Base-by-base conservation (phyloP, 2,113 vertebrate species). In the Grallaria varia region DNA sequence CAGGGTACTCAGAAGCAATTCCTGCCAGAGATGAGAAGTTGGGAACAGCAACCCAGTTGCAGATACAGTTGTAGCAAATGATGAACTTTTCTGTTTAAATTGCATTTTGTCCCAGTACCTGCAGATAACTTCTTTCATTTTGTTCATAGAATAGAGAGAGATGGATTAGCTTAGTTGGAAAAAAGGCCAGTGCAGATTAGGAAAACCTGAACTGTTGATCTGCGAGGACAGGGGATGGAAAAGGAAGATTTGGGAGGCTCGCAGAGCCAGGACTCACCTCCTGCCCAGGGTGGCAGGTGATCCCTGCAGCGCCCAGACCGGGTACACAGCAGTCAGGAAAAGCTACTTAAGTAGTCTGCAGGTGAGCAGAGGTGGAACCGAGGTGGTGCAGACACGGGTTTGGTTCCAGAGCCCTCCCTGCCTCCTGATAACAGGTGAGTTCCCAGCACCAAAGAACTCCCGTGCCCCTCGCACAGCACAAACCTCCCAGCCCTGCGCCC, bases 341-440 rank as follows among this genome's bases (percentile, higher is more conserved):
- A 64, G 83, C 93, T 24, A 4, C 62, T 40, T 3, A 20, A 39
- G 50, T 0, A n/a, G 55, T 40, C 4, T 47, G 86, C 77, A 91
- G 91, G 63, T 37, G 27, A 80, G 82, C 53, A 94, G 93, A 96
- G 97, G 93, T 62, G 97, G 96, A 67, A 92, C 85, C 20, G 6
- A 33, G 81, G 67, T 3, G 73, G 82, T 60, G 75, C 78, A 59
- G 39, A 22, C 5, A 0, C 24, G 10, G 83, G 5, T 89, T 95
- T 63, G 96, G 90, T 95, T 96, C 11, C 91, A 81, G 96, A 89
- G 97, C 97, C 95, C 95, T 96, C 97, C 96, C 96, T 90, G 72
- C 44, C 49, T 84, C 35, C 88, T 9, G 92, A 83, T 79, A 87
- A 35, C 47, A 8, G 35, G 8, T 0, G 8, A 3, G 24, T 47